Percentiles rank a stretch among this genome's conserved stretches.
Evolutionary conservation across 2,888 invertebrate genomes (phyloP).

Genomic region (Coelinius sp.): DNA sequence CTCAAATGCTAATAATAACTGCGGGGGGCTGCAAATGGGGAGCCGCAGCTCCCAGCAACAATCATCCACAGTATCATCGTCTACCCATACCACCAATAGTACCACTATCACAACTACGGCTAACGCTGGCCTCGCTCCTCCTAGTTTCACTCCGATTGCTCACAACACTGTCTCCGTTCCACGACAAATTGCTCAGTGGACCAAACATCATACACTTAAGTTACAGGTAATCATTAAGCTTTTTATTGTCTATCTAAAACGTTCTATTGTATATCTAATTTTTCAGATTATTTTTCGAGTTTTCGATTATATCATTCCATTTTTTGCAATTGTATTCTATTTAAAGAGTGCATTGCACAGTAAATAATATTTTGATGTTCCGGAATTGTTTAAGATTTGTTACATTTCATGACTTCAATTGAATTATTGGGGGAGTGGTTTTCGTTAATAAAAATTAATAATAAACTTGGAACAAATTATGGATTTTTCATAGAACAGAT

Average conservation of each 20-base stretch:
- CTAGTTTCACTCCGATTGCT: slow-evolving; percentile 46
- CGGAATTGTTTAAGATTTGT: background rate
- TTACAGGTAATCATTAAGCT: slow-evolving; percentile 67
- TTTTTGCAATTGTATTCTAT: background rate
- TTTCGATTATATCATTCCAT: background rate
- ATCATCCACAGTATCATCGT: slow-evolving; percentile 35
- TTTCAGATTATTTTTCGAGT: background rate
- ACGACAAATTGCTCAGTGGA: slow-evolving; percentile 64
- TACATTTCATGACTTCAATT: background rate
- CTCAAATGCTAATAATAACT: slow-evolving; percentile 66
- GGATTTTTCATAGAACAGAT: too few species aligned
- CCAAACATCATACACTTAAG: slow-evolving; percentile 66
- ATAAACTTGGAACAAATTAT: too few species aligned
- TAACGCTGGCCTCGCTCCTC: slow-evolving; percentile 39
- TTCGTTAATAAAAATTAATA: background rate
- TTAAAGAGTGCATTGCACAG: background rate
- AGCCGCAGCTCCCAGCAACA: slow-evolving; percentile 50
- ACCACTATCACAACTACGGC: slow-evolving; percentile 30
- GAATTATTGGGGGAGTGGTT: background rate
- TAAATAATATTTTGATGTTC: background rate
- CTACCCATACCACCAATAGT: slow-evolving; percentile 18
- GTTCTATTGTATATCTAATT: too few species aligned
- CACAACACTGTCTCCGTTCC: slow-evolving; percentile 50
- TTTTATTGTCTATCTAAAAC: too few species aligned
- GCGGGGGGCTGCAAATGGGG: slow-evolving; percentile 61